Conservation (phyloP, 2,797 vertebrate genomes). For the Chiloscyllium punctatum region DNA sequence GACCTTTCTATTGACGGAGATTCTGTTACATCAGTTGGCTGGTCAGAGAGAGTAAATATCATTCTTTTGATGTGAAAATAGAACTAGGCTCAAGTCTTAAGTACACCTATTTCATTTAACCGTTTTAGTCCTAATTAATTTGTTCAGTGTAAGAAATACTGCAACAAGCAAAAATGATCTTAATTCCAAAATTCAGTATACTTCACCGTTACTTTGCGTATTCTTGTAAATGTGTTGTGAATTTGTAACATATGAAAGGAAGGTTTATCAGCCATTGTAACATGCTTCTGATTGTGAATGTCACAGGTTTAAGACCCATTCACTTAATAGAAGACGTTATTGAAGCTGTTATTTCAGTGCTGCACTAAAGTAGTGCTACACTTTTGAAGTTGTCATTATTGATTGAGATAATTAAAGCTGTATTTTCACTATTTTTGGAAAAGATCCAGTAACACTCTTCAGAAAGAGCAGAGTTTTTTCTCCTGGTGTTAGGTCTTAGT, state of each 20-base stretch:
- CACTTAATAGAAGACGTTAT: not conserved
- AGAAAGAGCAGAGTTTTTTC: not conserved
- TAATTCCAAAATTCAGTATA: not conserved
- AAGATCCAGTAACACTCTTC: not conserved
- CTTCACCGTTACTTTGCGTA: not conserved
- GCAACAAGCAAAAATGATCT: not conserved
- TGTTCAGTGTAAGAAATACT: not conserved
- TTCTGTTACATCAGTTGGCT: conserved; percentile 93
- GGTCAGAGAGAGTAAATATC: conserved; percentile 88
- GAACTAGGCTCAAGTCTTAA: not conserved
- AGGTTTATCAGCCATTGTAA: not conserved
- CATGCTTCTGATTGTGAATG: not conserved
- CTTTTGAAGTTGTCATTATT: not conserved
- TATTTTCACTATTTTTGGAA: not conserved
- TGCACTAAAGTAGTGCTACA: not conserved
- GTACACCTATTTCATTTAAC: not conserved
- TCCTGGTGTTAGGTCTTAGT: not conserved
- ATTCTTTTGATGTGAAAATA: conserved; percentile 9
- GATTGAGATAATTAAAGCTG: not conserved
- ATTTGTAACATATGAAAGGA: not conserved
- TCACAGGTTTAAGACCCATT: not conserved
- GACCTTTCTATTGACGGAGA: conserved; percentile 96
- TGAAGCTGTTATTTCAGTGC: not conserved
- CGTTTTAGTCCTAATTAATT: not conserved
- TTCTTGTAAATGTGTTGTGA: not conserved